These are phyloP conservation scores for Diorhabda carinulata DNA, from an alignment of 1,140 invertebrate genomes.

Conservation along the genomic window DNA sequence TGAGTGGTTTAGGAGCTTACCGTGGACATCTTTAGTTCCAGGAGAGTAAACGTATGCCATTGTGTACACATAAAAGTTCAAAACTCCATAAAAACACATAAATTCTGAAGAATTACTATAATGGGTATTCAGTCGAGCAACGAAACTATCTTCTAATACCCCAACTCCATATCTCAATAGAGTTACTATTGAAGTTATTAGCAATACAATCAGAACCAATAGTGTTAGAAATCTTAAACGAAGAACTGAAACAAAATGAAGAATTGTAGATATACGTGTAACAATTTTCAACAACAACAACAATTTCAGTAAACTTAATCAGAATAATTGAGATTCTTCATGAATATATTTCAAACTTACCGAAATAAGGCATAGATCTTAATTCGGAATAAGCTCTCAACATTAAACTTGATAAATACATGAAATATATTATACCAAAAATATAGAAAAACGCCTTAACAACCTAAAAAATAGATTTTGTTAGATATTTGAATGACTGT, in stretches of 20 bases:
- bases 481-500: too few relatives aligned
- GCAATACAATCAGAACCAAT: slow-evolving; percentile 77
- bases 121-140: slow-evolving; percentile 77
- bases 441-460: slow-evolving; percentile 87
- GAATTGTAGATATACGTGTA: background rate
- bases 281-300: too few relatives aligned
- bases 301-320: too few relatives aligned
- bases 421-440: slow-evolving; percentile 76
- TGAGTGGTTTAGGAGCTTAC: slow-evolving; percentile 53
- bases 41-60: slow-evolving; percentile 91
- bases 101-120: slow-evolving; percentile 90
- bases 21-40: slow-evolving; percentile 70
- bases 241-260: slow-evolving; percentile 64
- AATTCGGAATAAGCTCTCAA: slow-evolving; percentile 90
- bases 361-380: slow-evolving; percentile 94
- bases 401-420: slow-evolving; percentile 80
- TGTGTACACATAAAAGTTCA: slow-evolving; percentile 91
- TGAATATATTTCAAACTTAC: slow-evolving; percentile 53
- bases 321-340: too few relatives aligned
- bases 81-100: slow-evolving; percentile 90
- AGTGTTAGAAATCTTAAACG: slow-evolving; percentile 87
- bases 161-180: slow-evolving; percentile 81
- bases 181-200: slow-evolving; percentile 74
- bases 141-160: slow-evolving; percentile 90
- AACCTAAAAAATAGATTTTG: slow-evolving; percentile 57